These are phyloP conservation scores for Drosophila nr. perissopoda DNA, from an alignment of 2,888 invertebrate species.

Conservation along the genomic window DNA sequence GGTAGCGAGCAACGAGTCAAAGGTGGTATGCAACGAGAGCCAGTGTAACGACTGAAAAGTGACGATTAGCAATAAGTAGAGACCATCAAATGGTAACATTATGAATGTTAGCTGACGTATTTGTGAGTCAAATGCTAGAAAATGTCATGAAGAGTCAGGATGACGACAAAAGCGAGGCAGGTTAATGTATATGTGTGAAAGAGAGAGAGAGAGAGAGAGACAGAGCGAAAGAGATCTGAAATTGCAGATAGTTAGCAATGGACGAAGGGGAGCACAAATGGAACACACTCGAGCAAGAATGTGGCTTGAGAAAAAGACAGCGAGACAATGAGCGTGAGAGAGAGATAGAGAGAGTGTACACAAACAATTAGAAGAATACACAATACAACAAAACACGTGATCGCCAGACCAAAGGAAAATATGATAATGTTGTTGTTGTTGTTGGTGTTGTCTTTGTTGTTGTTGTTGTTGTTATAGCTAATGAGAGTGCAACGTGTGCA, in stretches of 20 bases:
- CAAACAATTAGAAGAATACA: constrained; percentile 14
- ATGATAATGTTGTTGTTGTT: constrained; percentile 13
- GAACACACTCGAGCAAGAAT: neutral
- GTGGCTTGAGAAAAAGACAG: neutral
- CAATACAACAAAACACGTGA: constrained; percentile 19
- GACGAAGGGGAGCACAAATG: neutral
- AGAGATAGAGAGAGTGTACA: neutral
- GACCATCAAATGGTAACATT: neutral
- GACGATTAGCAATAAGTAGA: constrained; percentile 19
- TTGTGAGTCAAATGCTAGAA: neutral
- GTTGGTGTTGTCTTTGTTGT: constrained; percentile 14
- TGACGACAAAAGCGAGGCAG: neutral
- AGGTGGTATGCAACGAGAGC: constrained; percentile 2
- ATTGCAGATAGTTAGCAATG: neutral
- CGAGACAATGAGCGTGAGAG: neutral
- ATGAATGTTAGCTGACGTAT: neutral
- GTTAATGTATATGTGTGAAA: neutral
- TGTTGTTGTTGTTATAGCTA: constrained; percentile 30
- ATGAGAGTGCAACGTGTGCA: constrained; percentile 24
- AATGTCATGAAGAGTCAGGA: neutral
- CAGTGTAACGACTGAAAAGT: constrained; percentile 6
- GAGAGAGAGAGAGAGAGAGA: neutral
- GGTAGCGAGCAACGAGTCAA: constrained; percentile 14
- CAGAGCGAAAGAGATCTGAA: neutral
- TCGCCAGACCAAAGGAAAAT: constrained; percentile 6